A percentile compares a stretch with the other conserved stretches of the same genome.
Evolutionary conservation across 2,888 invertebrate genomes (phyloP).

Genomic region (Rhaphigaster nebulosa): DNA sequence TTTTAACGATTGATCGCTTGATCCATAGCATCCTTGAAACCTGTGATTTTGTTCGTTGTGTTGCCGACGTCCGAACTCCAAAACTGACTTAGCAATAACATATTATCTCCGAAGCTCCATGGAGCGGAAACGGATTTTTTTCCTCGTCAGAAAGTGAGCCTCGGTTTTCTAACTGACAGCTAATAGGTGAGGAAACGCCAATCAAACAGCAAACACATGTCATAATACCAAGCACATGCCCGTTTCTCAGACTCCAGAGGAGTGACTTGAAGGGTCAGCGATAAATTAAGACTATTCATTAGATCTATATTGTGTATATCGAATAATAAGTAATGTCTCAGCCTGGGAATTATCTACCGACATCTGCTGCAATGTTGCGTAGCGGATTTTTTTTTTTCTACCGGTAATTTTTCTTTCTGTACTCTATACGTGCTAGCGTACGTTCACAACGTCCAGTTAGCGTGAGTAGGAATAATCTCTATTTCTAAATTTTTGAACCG

Average conservation of each 20-base stretch:
- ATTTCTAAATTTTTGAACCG: background rate
- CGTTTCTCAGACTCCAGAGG: background rate
- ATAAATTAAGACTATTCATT: background rate
- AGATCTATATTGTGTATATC: background rate
- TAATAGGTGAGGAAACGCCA: constrained; percentile 32
- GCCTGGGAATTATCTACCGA: background rate
- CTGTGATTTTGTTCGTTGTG: background rate
- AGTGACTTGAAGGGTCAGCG: background rate
- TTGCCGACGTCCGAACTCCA: background rate
- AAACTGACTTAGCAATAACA: constrained; percentile 36
- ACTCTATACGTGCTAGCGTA: background rate
- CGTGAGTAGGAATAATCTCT: too few species aligned
- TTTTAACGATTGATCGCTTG: background rate
- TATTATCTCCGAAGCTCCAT: background rate
- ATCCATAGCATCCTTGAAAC: background rate
- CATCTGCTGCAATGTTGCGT: background rate
- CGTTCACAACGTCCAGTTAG: too few species aligned
- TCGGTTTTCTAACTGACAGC: background rate
- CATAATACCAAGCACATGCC: constrained; percentile 41
- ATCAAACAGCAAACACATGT: constrained; percentile 31
- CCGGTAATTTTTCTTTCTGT: background rate
- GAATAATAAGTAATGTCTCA: background rate
- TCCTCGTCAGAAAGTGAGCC: background rate
- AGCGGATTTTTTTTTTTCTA: background rate
- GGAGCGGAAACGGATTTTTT: background rate